phyloP scores from a whole-genome alignment of 2,113 vertebrate genomes.

The Mirza zaza region DNA sequence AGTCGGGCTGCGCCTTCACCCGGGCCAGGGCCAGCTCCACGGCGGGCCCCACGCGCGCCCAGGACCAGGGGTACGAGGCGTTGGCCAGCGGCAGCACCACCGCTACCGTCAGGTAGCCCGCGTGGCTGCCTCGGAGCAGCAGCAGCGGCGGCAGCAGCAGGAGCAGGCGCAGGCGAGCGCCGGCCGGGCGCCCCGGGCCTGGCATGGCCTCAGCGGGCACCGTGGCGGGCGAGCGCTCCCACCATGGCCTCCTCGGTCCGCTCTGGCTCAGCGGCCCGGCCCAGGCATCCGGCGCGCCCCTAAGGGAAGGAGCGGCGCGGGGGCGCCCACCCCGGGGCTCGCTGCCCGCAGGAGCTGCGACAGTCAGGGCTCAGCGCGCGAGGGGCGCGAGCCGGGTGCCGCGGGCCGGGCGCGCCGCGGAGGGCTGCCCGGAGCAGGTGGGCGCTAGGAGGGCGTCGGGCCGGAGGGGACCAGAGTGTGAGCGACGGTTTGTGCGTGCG shows the following conservation, averaged over 20 bases:
- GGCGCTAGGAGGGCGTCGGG: neutral
- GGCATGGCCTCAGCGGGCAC: slow-evolving; percentile 64
- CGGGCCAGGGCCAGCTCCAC: slow-evolving; percentile 84
- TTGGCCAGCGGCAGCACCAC: slow-evolving; percentile 91
- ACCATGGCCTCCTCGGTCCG: slow-evolving; percentile 21
- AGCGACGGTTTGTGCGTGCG: neutral
- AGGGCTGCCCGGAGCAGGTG: slow-evolving; percentile 50
- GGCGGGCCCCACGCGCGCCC: slow-evolving; percentile 93
- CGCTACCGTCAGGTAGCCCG: slow-evolving; percentile 87
- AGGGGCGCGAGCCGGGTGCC: neutral
- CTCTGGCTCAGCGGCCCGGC: slow-evolving; percentile 29
- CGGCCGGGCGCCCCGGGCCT: neutral
- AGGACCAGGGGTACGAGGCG: slow-evolving; percentile 94
- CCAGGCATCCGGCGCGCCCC: slow-evolving; percentile 55
- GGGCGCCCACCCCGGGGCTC: slow-evolving; percentile 28
- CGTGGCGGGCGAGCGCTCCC: neutral
- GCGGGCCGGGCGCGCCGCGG: neutral
- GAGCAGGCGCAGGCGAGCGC: slow-evolving; percentile 9
- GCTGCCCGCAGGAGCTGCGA: neutral
- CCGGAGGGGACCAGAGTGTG: neutral
- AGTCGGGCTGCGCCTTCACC: slow-evolving; percentile 81
- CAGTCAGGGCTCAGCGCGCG: neutral
- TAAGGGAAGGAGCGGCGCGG: neutral
- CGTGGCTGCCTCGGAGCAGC: slow-evolving; percentile 48
- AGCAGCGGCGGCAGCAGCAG: slow-evolving; percentile 49